Base-by-base conservation (phyloP, 1,140 invertebrate genomes). In the Rhynchophorus ferrugineus region DNA sequence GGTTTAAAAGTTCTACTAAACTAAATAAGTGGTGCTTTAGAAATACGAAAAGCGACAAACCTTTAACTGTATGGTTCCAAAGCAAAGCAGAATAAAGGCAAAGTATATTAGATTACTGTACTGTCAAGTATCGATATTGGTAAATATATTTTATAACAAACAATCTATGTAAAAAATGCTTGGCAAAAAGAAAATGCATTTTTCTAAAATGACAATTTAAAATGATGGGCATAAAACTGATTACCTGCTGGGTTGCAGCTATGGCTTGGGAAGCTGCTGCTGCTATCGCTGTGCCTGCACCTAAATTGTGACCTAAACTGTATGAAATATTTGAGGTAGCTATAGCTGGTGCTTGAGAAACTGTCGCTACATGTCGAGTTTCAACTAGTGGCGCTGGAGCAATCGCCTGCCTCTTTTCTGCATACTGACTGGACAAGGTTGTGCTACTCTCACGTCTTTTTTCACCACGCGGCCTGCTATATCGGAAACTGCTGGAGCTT, bases 191-290 rank as follows among this genome's bases (percentile, higher is more conserved):
- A n/a, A n/a, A n/a, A n/a, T n/a, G n/a, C n/a, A n/a, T n/a, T n/a
- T n/a, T n/a, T n/a, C n/a, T n/a, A n/a, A n/a, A n/a, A n/a, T n/a
- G n/a, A n/a, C n/a, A n/a, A n/a, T n/a, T n/a, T n/a, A n/a, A n/a
- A n/a, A n/a, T n/a, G n/a, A n/a, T 29, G 24, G 8, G 6, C 13
- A 42, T 29, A n/a, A 33, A 19, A 24, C 1, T 17, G 19, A 21
- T 44, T 67, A 85, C 82, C 74, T 95, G 92, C 63, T 97, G 91
- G 11, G 95, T 97, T 3, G 92, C 92, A 8, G 91, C 91, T 50
- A 97, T 97, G 0, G 93, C 93, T 70, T 97, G 93, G 16, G 91
- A 94, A 0, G 93, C 93, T 11, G 93, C 93, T 1, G 89, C 91
- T 0, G 91, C 92, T 50, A 97, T 93, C 0, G 93, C 89, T 64